Percentiles rank a stretch among this genome's conserved stretches.
phyloP scores from a whole-genome alignment of 2,113 vertebrate genomes.

The Oxyruncus cristatus region DNA sequence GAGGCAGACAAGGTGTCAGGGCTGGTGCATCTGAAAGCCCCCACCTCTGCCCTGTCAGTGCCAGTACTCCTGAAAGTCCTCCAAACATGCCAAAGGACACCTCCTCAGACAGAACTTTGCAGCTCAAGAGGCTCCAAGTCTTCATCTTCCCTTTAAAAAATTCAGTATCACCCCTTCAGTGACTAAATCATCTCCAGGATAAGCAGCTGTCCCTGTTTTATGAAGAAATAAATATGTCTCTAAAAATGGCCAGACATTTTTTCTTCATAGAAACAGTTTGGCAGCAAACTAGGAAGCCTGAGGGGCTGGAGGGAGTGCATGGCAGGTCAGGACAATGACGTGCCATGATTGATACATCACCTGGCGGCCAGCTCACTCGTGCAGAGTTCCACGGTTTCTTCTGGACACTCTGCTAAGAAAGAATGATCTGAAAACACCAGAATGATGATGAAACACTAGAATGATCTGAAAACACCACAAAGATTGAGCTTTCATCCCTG shows the following conservation, averaged over 20 bases:
- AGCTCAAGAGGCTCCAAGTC: neutral
- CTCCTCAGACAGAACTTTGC: fast-evolving
- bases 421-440: neutral
- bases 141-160: neutral
- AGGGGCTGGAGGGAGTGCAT: neutral
- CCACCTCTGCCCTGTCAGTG: neutral
- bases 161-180: neutral
- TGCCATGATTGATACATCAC: neutral
- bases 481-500: neutral
- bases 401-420: neutral
- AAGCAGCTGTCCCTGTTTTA: neutral
- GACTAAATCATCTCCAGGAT: neutral
- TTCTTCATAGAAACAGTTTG: neutral
- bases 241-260: neutral
- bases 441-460: too few relatives aligned
- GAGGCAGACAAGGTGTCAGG: neutral
- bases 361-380: neutral
- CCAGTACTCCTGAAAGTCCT: neutral
- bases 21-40: neutral
- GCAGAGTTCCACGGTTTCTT: neutral
- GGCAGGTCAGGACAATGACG: neutral
- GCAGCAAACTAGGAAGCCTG: neutral
- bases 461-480: neutral
- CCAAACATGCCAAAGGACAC: neutral
- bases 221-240: neutral